Percentiles rank a stretch among this genome's conserved stretches.
These are phyloP conservation scores for Dicaeum eximium DNA, from an alignment of 2,113 vertebrate species.

Conservation along the genomic window DNA sequence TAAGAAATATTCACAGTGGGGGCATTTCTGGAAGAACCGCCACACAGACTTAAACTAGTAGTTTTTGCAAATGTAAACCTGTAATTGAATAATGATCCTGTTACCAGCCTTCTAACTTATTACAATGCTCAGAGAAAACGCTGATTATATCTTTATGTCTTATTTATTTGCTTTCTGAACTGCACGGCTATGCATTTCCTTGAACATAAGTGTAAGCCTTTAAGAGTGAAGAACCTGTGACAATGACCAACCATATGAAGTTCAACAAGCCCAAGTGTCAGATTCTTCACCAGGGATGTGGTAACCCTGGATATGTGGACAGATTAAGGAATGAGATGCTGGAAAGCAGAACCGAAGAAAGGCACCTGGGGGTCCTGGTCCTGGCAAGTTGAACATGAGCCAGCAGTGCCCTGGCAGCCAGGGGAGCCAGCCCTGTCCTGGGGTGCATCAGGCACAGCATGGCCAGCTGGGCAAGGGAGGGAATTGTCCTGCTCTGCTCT, in stretches of 20 bases:
- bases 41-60: background rate
- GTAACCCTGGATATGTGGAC: background rate
- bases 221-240: background rate
- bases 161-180: background rate
- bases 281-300: background rate
- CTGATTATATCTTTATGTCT: background rate
- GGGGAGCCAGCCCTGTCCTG: background rate
- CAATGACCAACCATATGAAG: background rate
- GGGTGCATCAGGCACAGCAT: background rate
- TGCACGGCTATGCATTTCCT: background rate
- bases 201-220: background rate
- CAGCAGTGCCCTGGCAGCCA: background rate
- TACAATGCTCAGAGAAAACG: background rate
- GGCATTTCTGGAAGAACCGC: background rate
- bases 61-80: background rate
- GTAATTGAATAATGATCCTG: background rate
- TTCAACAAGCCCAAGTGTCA: too few species aligned
- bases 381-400: rapidly evolving
- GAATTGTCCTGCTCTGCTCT: background rate
- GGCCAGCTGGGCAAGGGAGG: rapidly evolving
- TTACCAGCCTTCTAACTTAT: background rate
- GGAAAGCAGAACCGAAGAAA: background rate
- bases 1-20: background rate
- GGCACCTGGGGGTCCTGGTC: too few species aligned
- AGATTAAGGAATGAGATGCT: background rate